Conservation (phyloP, 2,797 vertebrate species). For the Gouania willdenowi region DNA sequence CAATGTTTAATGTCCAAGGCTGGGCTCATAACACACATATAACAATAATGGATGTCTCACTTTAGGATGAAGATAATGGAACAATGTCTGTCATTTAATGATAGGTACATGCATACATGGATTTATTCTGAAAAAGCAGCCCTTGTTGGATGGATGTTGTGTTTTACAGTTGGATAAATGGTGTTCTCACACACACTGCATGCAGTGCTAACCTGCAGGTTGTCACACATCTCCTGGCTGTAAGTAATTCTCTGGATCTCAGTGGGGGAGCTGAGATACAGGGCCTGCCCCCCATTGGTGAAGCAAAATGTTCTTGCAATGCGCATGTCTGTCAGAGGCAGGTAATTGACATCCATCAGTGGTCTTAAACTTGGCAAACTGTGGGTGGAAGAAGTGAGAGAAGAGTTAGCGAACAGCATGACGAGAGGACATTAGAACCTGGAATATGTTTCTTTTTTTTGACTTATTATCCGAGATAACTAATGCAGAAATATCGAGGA, state of each 20-base stretch:
- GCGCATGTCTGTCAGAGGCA: conserved; percentile 96
- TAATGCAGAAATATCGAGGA: too few relatives aligned
- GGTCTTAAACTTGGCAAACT: conserved; percentile 96
- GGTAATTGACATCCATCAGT: conserved; percentile 91
- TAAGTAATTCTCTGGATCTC: conserved; percentile 97
- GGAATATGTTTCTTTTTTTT: too few relatives aligned
- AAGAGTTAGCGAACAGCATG: neutral
- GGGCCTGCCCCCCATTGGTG: conserved; percentile 90
- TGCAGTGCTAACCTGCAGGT: conserved; percentile 83
- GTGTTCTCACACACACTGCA: neutral
- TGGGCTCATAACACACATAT: neutral
- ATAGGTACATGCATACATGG: neutral
- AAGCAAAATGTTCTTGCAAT: conserved; percentile 98
- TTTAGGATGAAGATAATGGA: too few relatives aligned
- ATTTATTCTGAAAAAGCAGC: neutral
- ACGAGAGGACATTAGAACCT: too few relatives aligned
- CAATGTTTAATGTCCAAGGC: neutral
- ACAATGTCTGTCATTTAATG: too few relatives aligned
- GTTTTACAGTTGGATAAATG: neutral
- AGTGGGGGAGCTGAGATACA: conserved; percentile 95
- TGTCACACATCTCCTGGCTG: conserved; percentile 98
- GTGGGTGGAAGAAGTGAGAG: conserved; percentile 13
- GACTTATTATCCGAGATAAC: too few relatives aligned
- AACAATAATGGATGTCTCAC: too few relatives aligned
- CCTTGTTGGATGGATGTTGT: neutral